Evolutionary conservation across 2,797 vertebrate species (phyloP).

Genomic region (Pogonophryne albipinna): DNA sequence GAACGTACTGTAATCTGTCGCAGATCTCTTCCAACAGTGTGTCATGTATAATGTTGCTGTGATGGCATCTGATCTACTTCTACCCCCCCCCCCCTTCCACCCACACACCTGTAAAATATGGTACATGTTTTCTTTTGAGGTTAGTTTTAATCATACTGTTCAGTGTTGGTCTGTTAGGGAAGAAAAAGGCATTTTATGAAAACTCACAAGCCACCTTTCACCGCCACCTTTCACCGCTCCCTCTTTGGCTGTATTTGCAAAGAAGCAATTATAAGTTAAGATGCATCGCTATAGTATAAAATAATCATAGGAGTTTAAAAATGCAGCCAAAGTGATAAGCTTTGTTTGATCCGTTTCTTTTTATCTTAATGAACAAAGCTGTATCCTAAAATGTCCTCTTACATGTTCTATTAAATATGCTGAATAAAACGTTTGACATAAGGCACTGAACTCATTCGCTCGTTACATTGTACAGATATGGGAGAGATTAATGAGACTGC

Average conservation of each 20-base stretch:
- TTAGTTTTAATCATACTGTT: constrained; percentile 52
- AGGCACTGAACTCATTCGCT: constrained; percentile 30
- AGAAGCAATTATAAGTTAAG: constrained; percentile 46
- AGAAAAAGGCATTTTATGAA: constrained; percentile 46
- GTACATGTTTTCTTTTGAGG: constrained; percentile 34
- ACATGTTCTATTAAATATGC: constrained; percentile 75
- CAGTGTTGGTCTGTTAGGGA: constrained; percentile 28
- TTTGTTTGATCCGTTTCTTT: constrained; percentile 41
- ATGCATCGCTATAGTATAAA: background rate
- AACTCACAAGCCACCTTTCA: constrained; percentile 61
- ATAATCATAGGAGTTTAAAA: constrained; percentile 45
- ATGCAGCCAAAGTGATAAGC: constrained; percentile 57
- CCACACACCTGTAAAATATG: constrained; percentile 44
- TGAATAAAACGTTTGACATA: constrained; percentile 74
- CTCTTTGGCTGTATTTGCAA: constrained; percentile 71
- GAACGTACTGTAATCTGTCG: constrained; percentile 48
- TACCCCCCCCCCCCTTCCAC: background rate
- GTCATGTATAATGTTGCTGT: constrained; percentile 39
- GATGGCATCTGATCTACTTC: constrained; percentile 26
- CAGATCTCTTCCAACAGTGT: too few relatives aligned
- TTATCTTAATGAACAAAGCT: constrained; percentile 63
- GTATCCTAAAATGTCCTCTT: constrained; percentile 68
- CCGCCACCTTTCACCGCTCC: constrained; percentile 56
- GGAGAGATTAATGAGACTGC: constrained; percentile 20
- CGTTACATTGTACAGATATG: constrained; percentile 7